Evolutionary conservation across 2,888 invertebrate genomes (phyloP), one percentile per base, ranked within the genome.

Genomic region (Orthosia gracilis): DNA sequence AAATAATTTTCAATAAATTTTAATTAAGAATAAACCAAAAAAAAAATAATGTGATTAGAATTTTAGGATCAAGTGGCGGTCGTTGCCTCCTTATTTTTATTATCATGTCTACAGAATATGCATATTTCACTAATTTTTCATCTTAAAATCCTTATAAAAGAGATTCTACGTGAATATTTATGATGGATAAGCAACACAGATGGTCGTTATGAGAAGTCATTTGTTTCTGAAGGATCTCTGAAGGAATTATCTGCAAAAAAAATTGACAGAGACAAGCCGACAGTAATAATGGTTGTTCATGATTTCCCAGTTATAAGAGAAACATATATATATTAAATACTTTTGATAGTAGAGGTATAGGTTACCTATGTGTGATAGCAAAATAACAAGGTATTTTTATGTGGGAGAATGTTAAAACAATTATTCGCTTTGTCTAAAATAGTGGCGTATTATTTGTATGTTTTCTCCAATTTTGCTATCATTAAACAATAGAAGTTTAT

Each of bases 121-220:
- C 18, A 66, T 47, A 45, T 12, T 64, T 12, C 18, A 52, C 17
- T 40, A 54, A 57, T 3, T 21, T 63, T 49, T 66, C 49, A 49
- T 66, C 52, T 40, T 66, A 55, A 65, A 61, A 55, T 45, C 3
- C 21, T 69, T 31, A 13, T 21, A n/a, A 52, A 61, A 69, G 40
- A 21, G 21, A n/a, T 75, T n/a, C 7, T 58, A 21, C 80, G 55
- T 54, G 31, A 65, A 66, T 76, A 69, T 76, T 65, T 62, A 57
- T 81, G 57, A 61, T 15, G 31, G 63, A 69, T 40, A 26, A 59
- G 52, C 26, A 65, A 3, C 1, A n/a, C 67, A 57, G 68, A 40
- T 68, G 64, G 31, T 1, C 52, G 49, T 68, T 52, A 75, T 45
- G 26, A 12, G 15, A 13, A 21, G 26, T 26, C 23, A 65, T 80